Evolutionary conservation across 2,888 invertebrate species (phyloP).

Genomic region (Lasioglossum figueresi): DNA sequence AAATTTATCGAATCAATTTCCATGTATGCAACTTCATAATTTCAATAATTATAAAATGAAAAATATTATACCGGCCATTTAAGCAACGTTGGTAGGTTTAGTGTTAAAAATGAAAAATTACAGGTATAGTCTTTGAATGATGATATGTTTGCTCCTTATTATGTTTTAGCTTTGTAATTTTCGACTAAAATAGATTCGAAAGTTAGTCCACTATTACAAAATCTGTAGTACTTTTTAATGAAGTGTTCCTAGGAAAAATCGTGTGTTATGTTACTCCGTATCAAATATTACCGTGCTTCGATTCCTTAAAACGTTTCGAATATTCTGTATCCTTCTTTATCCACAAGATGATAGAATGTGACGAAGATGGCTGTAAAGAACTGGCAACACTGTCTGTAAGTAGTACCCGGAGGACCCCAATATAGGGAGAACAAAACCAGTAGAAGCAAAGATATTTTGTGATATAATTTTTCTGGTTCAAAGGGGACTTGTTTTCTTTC

Average conservation of each 20-base stretch:
- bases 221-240: background rate
- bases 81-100: no score
- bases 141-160: background rate
- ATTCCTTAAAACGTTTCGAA: background rate
- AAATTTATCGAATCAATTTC: no score
- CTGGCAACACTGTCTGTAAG: background rate
- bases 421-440: background rate
- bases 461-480: background rate
- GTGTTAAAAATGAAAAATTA: no score
- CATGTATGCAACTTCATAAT: no score
- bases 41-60: no score
- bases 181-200: background rate
- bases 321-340: background rate
- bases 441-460: background rate
- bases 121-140: background rate
- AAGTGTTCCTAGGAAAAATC: background rate
- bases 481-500: background rate
- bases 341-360: background rate
- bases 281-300: background rate
- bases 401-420: background rate
- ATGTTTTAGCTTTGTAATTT: background rate
- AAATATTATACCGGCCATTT: no score
- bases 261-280: background rate
- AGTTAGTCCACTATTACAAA: background rate
- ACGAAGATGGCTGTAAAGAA: background rate